Conservation (phyloP, 2,113 vertebrate genomes). For the Blennius ocellaris region DNA sequence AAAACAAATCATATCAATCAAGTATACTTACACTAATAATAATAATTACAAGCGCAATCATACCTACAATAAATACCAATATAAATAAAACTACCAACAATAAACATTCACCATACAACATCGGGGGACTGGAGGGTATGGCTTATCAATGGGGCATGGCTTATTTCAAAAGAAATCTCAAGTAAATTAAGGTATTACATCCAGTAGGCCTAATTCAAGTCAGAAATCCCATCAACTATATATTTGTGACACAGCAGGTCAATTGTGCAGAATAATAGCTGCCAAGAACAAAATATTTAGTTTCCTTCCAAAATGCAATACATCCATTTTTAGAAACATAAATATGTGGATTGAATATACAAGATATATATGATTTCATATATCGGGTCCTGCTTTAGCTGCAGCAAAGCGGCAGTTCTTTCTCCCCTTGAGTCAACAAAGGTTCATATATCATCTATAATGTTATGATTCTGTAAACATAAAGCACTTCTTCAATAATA, state of each 20-base stretch:
- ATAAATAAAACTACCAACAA: slow-evolving; percentile 77
- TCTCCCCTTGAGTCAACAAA: slow-evolving; percentile 40
- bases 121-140: slow-evolving; percentile 74
- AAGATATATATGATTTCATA: slow-evolving; percentile 53
- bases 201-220: slow-evolving; percentile 76
- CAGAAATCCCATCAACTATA: slow-evolving; percentile 58
- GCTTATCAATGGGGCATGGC: slow-evolving; percentile 82
- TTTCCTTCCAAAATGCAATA: slow-evolving; percentile 65
- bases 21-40: slow-evolving; percentile 76
- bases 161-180: slow-evolving; percentile 80
- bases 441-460: slow-evolving; percentile 52
- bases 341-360: slow-evolving; percentile 68
- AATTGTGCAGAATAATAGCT: slow-evolving; percentile 80
- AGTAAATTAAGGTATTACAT: slow-evolving; percentile 78
- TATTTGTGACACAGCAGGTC: slow-evolving; percentile 70
- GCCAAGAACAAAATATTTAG: slow-evolving; percentile 72
- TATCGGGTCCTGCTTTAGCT: slow-evolving; percentile 58
- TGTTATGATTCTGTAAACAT: slow-evolving; percentile 55
- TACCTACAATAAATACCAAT: slow-evolving; percentile 76
- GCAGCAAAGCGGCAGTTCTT: slow-evolving; percentile 40
- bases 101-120: slow-evolving; percentile 80
- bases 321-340: slow-evolving; percentile 70
- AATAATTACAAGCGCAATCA: slow-evolving; percentile 79
- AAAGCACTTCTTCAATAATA: slow-evolving; percentile 45
- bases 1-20: slow-evolving; percentile 77